Conservation (phyloP, 2,113 vertebrate genomes). For the Peromyscus californicus region DNA sequence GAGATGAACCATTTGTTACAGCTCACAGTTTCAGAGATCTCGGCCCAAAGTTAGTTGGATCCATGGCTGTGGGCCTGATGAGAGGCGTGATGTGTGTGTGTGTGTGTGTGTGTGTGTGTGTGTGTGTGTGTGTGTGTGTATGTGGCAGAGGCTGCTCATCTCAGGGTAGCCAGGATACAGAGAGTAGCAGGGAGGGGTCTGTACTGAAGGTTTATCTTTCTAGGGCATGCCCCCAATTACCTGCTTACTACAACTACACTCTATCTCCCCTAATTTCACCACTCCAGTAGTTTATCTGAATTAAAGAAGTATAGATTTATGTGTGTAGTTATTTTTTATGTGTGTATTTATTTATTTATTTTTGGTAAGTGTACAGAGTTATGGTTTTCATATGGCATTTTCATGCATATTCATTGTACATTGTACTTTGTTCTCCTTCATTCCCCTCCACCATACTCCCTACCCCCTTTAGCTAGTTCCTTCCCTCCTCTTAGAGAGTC, state of each 20-base stretch:
- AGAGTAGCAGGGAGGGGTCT: not conserved
- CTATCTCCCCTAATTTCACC: not conserved
- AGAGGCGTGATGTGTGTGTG: too few relatives aligned
- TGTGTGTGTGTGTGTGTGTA: too few relatives aligned
- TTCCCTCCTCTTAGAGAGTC: not conserved
- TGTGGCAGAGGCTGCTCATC: not conserved
- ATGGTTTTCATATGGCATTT: not conserved
- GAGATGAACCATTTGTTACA: not conserved
- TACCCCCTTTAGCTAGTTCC: accelerated
- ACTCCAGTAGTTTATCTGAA: not conserved
- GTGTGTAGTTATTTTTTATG: not conserved
- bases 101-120: too few relatives aligned
- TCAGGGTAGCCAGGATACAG: not conserved
- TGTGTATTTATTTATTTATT: not conserved
- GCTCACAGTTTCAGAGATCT: not conserved
- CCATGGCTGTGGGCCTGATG: not conserved
- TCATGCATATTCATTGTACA: not conserved
- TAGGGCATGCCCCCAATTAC: not conserved
- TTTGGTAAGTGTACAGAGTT: not conserved
- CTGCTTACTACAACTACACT: not conserved
- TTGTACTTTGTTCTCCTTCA: not conserved
- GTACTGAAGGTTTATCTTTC: not conserved
- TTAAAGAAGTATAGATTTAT: not conserved
- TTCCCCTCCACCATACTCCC: not conserved
- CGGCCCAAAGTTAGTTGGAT: not conserved